A percentile compares a stretch with the other conserved stretches of the same genome.
Evolutionary conservation across 2,888 invertebrate species (phyloP).

Genomic region (Dicranocentrus wangi): DNA sequence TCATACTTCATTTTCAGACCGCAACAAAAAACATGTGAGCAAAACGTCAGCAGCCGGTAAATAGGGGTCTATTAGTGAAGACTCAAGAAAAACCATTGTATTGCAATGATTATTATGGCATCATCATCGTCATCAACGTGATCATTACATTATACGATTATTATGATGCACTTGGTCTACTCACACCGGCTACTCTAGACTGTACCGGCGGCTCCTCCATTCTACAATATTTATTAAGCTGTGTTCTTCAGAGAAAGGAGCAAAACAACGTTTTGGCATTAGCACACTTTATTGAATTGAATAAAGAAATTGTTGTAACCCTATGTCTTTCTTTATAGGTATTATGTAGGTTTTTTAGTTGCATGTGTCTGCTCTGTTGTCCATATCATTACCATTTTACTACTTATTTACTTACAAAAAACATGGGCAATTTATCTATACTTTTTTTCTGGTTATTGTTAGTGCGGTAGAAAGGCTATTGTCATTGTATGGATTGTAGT

Average conservation of each 20-base stretch:
- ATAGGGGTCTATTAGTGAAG: neutral
- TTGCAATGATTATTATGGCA: constrained; percentile 26
- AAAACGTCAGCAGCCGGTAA: neutral
- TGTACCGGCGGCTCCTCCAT: too few species aligned
- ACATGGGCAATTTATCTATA: neutral
- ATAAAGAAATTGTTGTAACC: constrained; percentile 33
- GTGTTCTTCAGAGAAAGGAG: neutral
- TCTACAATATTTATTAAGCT: neutral
- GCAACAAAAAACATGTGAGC: neutral
- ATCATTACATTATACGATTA: constrained; percentile 41
- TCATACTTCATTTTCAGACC: neutral
- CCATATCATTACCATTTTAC: constrained; percentile 23
- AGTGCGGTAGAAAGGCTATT: constrained; percentile 14
- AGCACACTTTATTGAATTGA: constrained; percentile 47
- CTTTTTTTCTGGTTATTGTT: constrained; percentile 1
- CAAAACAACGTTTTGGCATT: constrained; percentile 41
- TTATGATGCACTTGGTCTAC: constrained; percentile 3
- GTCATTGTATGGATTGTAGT: constrained; percentile 16
- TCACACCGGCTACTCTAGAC: neutral
- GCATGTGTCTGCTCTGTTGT: neutral
- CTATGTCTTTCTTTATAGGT: neutral
- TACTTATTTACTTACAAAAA: constrained; percentile 18
- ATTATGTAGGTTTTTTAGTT: neutral
- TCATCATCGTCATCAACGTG: constrained; percentile 16
- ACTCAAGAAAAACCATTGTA: constrained; percentile 9